A percentile compares a stretch with the other conserved stretches of the same genome.
Conservation (phyloP, 2,888 invertebrate genomes). For the Steinernema carpocapsae region DNA sequence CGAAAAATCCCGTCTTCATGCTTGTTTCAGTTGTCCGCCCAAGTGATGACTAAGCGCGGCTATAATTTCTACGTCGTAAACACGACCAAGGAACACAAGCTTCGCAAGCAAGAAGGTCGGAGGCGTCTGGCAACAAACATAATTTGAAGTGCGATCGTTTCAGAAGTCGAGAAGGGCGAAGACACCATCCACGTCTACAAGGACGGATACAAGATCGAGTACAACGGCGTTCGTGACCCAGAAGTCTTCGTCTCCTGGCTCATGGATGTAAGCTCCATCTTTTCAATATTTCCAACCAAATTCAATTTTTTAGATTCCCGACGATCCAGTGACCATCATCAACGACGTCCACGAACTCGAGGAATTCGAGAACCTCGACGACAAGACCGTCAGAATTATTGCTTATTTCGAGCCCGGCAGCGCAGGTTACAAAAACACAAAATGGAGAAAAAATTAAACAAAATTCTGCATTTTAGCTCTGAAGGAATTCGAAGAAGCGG, state of each 20-base stretch:
- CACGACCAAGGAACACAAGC: constrained; percentile 66
- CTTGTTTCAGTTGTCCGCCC: constrained; percentile 65
- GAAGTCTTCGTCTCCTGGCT: constrained; percentile 69
- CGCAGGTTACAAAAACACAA: too few species aligned
- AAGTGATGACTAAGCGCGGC: constrained; percentile 69
- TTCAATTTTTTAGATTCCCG: constrained; percentile 65
- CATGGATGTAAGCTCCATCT: constrained; percentile 65
- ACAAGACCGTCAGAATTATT: constrained; percentile 66
- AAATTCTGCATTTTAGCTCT: constrained; percentile 64
- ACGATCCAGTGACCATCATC: constrained; percentile 69
- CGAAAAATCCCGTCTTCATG: background rate
- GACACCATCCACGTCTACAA: constrained; percentile 69
- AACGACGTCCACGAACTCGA: constrained; percentile 69
- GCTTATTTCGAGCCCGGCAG: constrained; percentile 69
- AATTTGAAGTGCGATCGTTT: too few species aligned
- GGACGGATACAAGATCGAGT: constrained; percentile 69
- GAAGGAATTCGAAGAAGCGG: constrained; percentile 69
- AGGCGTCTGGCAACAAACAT: too few species aligned
- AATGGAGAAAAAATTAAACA: too few species aligned
- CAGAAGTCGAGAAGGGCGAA: constrained; percentile 67
- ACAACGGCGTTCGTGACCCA: constrained; percentile 68
- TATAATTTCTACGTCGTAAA: constrained; percentile 69
- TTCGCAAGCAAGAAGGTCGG: constrained; percentile 67
- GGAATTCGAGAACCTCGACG: constrained; percentile 68
- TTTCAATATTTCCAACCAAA: background rate